Base-by-base conservation (phyloP, 2,113 vertebrate species). In the Talpa occidentalis region DNA sequence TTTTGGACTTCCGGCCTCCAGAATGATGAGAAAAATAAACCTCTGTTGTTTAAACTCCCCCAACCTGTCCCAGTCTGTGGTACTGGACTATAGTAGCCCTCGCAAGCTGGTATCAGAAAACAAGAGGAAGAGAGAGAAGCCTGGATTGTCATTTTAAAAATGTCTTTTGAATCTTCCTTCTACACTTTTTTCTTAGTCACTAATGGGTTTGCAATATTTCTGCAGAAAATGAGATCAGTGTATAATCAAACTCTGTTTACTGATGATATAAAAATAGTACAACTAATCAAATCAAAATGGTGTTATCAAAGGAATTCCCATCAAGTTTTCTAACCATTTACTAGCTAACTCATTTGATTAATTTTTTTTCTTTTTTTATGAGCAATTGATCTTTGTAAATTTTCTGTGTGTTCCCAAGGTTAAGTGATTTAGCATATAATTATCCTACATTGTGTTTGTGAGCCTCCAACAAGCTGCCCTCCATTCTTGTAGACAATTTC, bases 271-370 rank as follows among this genome's bases (percentile, higher is more conserved):
- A 97, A 97, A 97, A 97, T 97, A 97, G 95, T 93, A 96, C 88
- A 94, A 96, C 96, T 97, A 97, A 97, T 97, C 97, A 97, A 94
- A 97, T 97, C 92, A 96, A 96, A 97, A 97, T 96, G 77, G 90
- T 95, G 64, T 78, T 95, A 96, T 96, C 93, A 96, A 96, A 97
- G 96, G 94, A 95, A 97, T 96, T 96, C 93, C 95, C 95, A 93
- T 94, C 95, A 97, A 96, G 74, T 96, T 97, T 96, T 94, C 90
- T 93, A 94, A 94, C 88, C 85, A 84, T 94, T 96, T 96, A 87
- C 94, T 80, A 76, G 81, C 67, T 94, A 96, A 94, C 90, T 93
- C 93, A 96, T 97, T 94, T 97, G 96, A 86, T 97, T 96, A 85
- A 92, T 91, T 86, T 94, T 93, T 94, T 90, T 90, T 44, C 14